Percentiles rank a stretch among this genome's conserved stretches.
These are phyloP conservation scores for Edolisoma coerulescens DNA, from an alignment of 2,113 vertebrate genomes.

Conservation along the genomic window DNA sequence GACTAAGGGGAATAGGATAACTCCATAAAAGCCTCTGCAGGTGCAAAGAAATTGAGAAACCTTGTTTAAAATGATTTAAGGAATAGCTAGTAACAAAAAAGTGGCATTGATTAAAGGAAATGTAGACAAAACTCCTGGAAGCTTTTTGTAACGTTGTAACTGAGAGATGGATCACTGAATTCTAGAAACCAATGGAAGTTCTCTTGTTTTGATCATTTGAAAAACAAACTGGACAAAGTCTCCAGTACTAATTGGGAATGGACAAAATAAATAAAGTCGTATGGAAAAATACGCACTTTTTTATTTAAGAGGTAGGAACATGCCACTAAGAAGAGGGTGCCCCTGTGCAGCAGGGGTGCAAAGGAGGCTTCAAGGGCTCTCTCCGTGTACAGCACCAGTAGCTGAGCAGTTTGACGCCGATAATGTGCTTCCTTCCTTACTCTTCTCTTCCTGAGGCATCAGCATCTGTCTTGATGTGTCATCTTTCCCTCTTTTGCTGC, in stretches of 20 bases:
- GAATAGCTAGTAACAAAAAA: background rate
- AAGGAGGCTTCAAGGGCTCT: background rate
- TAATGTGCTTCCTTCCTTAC: background rate
- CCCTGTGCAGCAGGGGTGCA: background rate
- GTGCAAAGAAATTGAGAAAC: background rate
- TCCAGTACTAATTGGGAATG: background rate
- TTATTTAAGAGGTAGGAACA: background rate
- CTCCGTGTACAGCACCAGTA: background rate
- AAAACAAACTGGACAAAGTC: background rate
- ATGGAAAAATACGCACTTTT: background rate
- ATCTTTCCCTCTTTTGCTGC: background rate
- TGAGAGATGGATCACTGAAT: background rate
- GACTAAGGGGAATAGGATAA: background rate
- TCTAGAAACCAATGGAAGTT: background rate
- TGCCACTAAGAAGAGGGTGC: background rate
- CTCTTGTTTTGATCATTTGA: background rate
- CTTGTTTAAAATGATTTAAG: conserved; percentile 13
- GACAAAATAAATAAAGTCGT: background rate
- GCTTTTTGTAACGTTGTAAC: background rate
- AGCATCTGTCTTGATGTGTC: background rate
- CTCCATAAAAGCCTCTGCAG: background rate
- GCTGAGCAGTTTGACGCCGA: background rate
- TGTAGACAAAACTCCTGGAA: background rate
- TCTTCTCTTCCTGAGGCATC: background rate
- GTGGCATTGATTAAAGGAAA: background rate